Evolutionary conservation across 2,113 vertebrate genomes (phyloP).

Genomic region (Merops nubicus): DNA sequence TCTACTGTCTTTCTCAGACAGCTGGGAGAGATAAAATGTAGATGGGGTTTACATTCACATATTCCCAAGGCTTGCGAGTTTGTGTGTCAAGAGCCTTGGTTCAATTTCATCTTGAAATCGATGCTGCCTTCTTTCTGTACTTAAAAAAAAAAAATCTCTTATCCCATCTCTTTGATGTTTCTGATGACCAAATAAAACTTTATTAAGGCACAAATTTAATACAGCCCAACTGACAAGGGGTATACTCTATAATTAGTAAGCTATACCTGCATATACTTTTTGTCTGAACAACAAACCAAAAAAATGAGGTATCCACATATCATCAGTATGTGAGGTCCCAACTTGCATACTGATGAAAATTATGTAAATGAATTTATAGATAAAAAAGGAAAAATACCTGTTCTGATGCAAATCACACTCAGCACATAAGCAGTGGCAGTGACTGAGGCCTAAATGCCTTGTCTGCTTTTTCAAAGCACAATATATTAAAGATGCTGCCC

Average conservation of each 20-base stretch:
- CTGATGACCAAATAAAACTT: neutral
- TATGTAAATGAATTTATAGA: conserved; percentile 19
- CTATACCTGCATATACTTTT: neutral
- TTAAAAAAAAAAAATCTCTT: neutral
- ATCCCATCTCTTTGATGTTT: neutral
- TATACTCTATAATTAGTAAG: neutral
- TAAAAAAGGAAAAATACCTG: conserved; percentile 30
- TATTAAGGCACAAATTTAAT: neutral
- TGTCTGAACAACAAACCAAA: neutral
- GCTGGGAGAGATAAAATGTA: neutral
- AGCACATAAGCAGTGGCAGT: neutral
- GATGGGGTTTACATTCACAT: neutral
- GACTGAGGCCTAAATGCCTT: neutral
- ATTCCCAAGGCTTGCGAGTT: neutral
- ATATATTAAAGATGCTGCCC: neutral
- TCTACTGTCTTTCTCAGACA: neutral
- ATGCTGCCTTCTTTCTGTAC: neutral
- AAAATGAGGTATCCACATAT: neutral
- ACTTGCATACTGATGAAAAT: neutral
- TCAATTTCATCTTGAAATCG: neutral
- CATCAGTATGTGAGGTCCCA: neutral
- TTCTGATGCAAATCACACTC: conserved; percentile 45
- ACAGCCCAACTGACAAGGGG: neutral
- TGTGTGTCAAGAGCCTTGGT: neutral
- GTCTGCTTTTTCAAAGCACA: neutral